Evolutionary conservation across 2,797 vertebrate genomes (phyloP).

Genomic region (Periophthalmus magnuspinnatus): DNA sequence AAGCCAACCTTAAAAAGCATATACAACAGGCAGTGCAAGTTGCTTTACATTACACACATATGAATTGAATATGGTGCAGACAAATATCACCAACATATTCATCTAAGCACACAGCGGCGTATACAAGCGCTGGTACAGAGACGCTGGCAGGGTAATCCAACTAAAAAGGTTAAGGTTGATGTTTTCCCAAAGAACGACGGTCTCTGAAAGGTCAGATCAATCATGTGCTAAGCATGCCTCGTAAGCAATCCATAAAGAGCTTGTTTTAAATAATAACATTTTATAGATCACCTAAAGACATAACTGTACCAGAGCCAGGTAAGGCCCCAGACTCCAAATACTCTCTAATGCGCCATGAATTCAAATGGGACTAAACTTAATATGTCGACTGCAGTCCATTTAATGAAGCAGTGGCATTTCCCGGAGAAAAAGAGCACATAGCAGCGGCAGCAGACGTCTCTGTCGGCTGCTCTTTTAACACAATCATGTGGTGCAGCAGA

Average conservation of each 20-base stretch:
- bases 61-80: constrained; percentile 9
- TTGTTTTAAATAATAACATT: constrained; percentile 84
- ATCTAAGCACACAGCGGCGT: constrained; percentile 10
- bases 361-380: constrained; percentile 70
- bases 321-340: constrained; percentile 36
- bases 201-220: constrained; percentile 82
- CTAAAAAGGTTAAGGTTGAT: constrained; percentile 79
- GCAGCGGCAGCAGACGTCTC: constrained; percentile 51
- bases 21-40: constrained; percentile 43
- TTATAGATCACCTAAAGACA: constrained; percentile 82
- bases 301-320: constrained; percentile 58
- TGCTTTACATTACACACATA: constrained; percentile 30
- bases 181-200: constrained; percentile 75
- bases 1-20: constrained; percentile 57
- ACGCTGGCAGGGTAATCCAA: constrained; percentile 67
- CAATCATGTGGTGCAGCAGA: constrained; percentile 48
- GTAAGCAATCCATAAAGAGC: constrained; percentile 79
- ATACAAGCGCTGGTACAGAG: constrained; percentile 14
- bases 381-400: constrained; percentile 70
- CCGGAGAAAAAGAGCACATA: constrained; percentile 25
- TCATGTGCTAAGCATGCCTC: constrained; percentile 77
- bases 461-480: constrained; percentile 58
- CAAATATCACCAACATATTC: constrained; percentile 14
- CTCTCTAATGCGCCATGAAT: constrained; percentile 53
- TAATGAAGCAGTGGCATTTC: constrained; percentile 80